These are phyloP conservation scores for Rhinoptilus africanus DNA, from an alignment of 2,113 vertebrate genomes.

Conservation along the genomic window DNA sequence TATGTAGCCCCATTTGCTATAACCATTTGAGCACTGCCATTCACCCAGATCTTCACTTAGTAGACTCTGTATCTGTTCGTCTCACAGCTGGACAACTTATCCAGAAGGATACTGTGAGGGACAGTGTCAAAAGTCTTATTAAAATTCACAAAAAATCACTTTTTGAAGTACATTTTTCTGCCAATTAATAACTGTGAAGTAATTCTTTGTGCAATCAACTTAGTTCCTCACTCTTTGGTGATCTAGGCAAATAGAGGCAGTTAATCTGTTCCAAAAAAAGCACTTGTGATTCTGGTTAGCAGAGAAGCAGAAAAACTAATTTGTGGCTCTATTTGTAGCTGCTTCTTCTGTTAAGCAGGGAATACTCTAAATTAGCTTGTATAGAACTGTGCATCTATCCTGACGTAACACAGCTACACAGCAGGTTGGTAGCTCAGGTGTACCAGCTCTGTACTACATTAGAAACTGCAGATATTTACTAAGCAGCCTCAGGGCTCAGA, in stretches of 20 bases:
- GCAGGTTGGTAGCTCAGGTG: background rate
- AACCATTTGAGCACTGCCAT: accelerated
- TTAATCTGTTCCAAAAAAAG: background rate
- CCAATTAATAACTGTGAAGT: background rate
- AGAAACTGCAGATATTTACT: background rate
- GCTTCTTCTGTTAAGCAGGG: background rate
- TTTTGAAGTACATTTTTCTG: background rate
- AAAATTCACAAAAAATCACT: background rate
- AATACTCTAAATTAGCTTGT: background rate
- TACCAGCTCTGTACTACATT: background rate
- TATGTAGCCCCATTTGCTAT: background rate
- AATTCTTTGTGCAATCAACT: background rate
- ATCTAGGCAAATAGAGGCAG: background rate
- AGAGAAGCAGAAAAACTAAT: background rate
- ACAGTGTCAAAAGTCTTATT: background rate
- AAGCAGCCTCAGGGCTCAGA: background rate
- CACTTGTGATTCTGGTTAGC: background rate
- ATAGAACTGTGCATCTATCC: background rate
- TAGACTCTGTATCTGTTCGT: background rate
- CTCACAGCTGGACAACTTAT: background rate
- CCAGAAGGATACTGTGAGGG: background rate
- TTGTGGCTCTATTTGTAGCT: background rate
- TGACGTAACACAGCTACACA: background rate
- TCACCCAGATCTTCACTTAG: background rate
- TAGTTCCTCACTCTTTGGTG: background rate